Evolutionary conservation across 2,888 invertebrate species (phyloP), one percentile per base, ranked within the genome.

Genomic region (Seira musarum): DNA sequence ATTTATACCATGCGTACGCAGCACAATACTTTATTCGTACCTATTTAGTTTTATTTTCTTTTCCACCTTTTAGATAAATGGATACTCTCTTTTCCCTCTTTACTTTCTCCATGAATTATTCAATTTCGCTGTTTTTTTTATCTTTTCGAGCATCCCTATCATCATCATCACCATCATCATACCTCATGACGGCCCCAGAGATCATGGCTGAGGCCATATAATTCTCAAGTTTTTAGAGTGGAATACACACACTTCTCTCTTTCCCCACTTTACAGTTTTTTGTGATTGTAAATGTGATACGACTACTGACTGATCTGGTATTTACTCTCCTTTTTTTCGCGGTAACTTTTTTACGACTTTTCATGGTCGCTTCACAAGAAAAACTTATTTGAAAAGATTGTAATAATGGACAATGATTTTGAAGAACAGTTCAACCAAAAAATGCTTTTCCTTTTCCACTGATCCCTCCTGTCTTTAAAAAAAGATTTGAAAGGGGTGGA

Each of bases 281-380:
- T 30, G 30, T 8, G 30, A 30, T 30, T 30, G 30, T 30, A 8
- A 30, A 5, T 30, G 30, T 8, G 30, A 30, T 30, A 8, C 3
- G 30, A 30, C 30, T 30, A 30, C 63, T 76, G 64, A 73, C 79
- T 73, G 46, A 80, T 75, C 6, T 13, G 30, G 69, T 67, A 60
- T 75, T 80, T 80, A 73, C 80, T 73, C 69, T 73, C 53, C 30
- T 30, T 71, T 24, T 74, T 25, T 25, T 25, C 30, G 17, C 64
- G 25, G 64, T 63, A 68, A 69, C 69, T 49, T 65, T 64, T 79
- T 78, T 79, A 79, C 78, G 78, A 79, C 72, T 79, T 79, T 64
- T 69, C 22, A 13, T 35, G 19, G n/a, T 30, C 66, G 6, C 66
- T 40, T 40, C 46, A 35, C 24, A 53, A 17, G 3, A 53, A 13